Base-by-base conservation (phyloP, 1,140 invertebrate genomes). In the Brachionus plicatilis region DNA sequence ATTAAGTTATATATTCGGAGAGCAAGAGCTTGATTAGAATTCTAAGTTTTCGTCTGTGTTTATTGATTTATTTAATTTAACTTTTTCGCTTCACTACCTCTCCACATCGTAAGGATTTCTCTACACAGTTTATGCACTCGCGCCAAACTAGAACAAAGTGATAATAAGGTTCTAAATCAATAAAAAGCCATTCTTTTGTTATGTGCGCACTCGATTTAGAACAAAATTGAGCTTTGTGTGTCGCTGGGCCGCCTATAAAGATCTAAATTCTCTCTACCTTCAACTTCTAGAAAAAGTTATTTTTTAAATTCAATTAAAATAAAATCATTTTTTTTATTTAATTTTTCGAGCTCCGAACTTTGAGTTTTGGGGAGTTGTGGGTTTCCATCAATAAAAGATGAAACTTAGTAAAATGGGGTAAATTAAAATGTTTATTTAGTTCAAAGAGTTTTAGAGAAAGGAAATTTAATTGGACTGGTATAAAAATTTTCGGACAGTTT, bases 1-100 rank as follows among this genome's bases (percentile, higher is more conserved):
- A 68, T 68, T 68, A 68, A 68, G 66, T 68, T 68, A 68, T 68
- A 24, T 66, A 33, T 17, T 72, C 41, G 17, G 37, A 20, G 41
- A 72, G 33, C 41, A 43, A 43, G 41, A 72, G 41, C 17, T 72
- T 60, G 53, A 72, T 72, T 72, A 41, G 68, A 72, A 72, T 72
- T 72, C 66, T 68, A 68, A 29, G 66, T 68, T 68, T 68, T 68
- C 66, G 33, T 33, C 53, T 68, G 12, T 43, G 68, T 72, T 43
- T 72, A 72, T 72, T 72, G 68, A 72, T 72, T 72, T 68, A 68
- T 68, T 68, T 72, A 72, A 72, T 72, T 72, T 72, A 17, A 72
- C 29, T 43, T 72, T 72, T 72, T 72, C 68, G 68, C 68, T 72
- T 43, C 68, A 72, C 33, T 72, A 72, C 68, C 68, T 43, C 17